Evolutionary conservation across 2,888 invertebrate species (phyloP).

Genomic region (Acrocyrtus sp.): DNA sequence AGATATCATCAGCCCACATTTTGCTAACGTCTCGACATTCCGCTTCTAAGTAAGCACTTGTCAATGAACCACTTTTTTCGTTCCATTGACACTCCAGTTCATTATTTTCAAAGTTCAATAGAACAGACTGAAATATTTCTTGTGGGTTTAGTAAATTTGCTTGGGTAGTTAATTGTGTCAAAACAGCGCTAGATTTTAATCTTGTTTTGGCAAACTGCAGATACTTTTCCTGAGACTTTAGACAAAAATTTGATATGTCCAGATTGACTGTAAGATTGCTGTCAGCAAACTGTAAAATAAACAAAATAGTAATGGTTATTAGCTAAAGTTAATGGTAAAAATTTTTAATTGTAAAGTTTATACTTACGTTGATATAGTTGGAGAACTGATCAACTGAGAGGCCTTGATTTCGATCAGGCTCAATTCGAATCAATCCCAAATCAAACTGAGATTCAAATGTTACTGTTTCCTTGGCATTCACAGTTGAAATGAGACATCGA

Average conservation of each 20-base stretch:
- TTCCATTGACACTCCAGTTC: constrained; percentile 60
- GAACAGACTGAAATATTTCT: constrained; percentile 54
- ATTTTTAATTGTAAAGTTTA: not conserved
- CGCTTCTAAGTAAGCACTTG: constrained; percentile 57
- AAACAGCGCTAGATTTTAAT: constrained; percentile 58
- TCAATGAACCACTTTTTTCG: constrained; percentile 58
- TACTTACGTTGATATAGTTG: constrained; percentile 62
- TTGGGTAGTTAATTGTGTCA: constrained; percentile 46
- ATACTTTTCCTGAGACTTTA: constrained; percentile 59
- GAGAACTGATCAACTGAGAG: constrained; percentile 63
- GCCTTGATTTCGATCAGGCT: constrained; percentile 61
- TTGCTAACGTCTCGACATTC: constrained; percentile 58
- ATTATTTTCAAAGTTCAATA: constrained; percentile 57
- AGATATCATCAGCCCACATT: constrained; percentile 57
- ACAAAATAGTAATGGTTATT: too few species aligned
- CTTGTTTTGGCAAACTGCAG: constrained; percentile 62
- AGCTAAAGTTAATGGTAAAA: too few species aligned
- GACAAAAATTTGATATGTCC: constrained; percentile 60
- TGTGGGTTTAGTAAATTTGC: constrained; percentile 18
- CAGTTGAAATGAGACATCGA: constrained; percentile 57
- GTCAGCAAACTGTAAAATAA: constrained; percentile 54
- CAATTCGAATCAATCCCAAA: constrained; percentile 61
- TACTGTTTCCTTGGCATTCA: constrained; percentile 52
- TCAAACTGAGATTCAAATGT: constrained; percentile 63
- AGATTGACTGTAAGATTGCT: constrained; percentile 59